Evolutionary conservation across 2,888 invertebrate genomes (phyloP), one percentile per base, ranked within the genome.

Genomic region (Ametastegia equiseti): DNA sequence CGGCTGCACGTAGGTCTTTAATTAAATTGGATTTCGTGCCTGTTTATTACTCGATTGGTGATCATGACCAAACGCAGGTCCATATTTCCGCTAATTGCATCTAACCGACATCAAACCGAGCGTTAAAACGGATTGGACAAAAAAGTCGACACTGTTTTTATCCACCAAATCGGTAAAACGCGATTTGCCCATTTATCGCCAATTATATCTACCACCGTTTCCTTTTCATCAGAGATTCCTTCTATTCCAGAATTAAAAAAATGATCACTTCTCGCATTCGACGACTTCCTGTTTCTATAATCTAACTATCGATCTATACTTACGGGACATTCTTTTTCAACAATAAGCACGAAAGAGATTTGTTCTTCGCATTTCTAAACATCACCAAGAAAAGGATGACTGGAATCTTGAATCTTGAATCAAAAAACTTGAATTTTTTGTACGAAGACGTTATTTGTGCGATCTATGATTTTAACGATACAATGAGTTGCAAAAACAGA

Each of bases 21-120:
- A 75, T 75, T 75, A 75, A 75, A 75, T 75, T 54, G 75, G 27
- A 36, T 75, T 54, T 54, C 23, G 50, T 75, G 50, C 50, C 33
- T 50, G 9, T 7, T 27, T 30, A 9, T 30, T 45, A 71, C 6
- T 19, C 75, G 36, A 75, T 75, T 27, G 75, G 75, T 75, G 33
- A 75, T 75, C 54, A 54, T 75, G 19, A 75, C 45, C 23, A 36
- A 50, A 75, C 75, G 75, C 50, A 75, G 50, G 50, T 75, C 75
- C 54, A 75, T 75, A 75, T 75, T 75, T 75, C 75, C 27, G 75
- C 75, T 75, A 75, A 75, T 75, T 75, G 75, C 42, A 71, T 47
- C 50, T 19, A 19, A 47, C 47, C 13, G 75, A 15, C 6, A 36
- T 54, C 15, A 36, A 50, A 75, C 33, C 33, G 23, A 71, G 36